Base-by-base conservation (phyloP, 1,140 invertebrate species). In the Dolichoris vasculosae region DNA sequence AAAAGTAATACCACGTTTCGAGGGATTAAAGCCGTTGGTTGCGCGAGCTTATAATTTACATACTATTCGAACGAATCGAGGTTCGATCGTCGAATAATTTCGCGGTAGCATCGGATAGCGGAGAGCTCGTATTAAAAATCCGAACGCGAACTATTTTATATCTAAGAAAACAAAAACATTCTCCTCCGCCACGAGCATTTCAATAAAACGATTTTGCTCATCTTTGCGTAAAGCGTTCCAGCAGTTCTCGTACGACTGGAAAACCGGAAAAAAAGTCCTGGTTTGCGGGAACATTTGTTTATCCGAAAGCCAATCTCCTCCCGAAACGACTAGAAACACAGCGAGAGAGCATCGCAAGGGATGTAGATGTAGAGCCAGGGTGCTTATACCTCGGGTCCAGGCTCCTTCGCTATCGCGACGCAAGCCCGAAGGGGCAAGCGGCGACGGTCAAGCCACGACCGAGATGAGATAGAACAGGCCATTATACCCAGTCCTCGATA, bases 401-500 rank as follows among this genome's bases (percentile, higher is more conserved):
- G 43, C 79, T 71, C 64, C 20, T 3, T 23, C 32, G 35, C 81
- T 75, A 82, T 75, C 69, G 35, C 64, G 30, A n/a, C 30, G 32
- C 15, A 73, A 43, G 8, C 38, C 69, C 38, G 23, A 63, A 71
- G 77, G 55, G 69, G 38, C 59, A 17, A 48, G 73, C 26, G 30
- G 63, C 59, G n/a, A 75, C 85, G 85, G 85, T 86, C 85, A 86
- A 78, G 83, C 83, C 48, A 76, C 81, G 17, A 84, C 55, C 87
- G 89, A 93, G 91, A 93, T 93, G 92, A 93, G 92, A 93, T 93
- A 93, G 91, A 93, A 91, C 91, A 90, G 90, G 91, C 91, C 91
- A 93, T 93, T 93, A 93, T 92, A 90, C 88, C 89, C 86, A 86
- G 86, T 90, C 30, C 69, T 20, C 88, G 93, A 93, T 93, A 93